These are phyloP conservation scores for Pseudobourletiella spinata DNA, from an alignment of 1,140 invertebrate genomes.

Conservation along the genomic window DNA sequence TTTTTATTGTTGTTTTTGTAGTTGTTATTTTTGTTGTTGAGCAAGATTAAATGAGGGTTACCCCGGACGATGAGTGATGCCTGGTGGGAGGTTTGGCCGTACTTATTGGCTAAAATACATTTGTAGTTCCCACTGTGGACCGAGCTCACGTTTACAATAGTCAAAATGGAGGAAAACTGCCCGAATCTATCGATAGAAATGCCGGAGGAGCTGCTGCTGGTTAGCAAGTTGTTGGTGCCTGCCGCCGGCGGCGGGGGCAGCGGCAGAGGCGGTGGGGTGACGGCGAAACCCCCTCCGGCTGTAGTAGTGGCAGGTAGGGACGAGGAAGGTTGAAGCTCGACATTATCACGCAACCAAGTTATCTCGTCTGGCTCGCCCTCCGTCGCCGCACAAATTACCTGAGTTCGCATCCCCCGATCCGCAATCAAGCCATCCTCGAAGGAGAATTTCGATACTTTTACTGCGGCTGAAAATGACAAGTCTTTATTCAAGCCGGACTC, in stretches of 20 bases:
- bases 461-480: not conserved
- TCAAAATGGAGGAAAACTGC: constrained; percentile 50
- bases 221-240: not conserved
- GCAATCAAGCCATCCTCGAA: constrained; percentile 46
- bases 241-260: not conserved
- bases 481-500: too few relatives aligned
- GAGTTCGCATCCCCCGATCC: constrained; percentile 52
- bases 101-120: constrained; percentile 44
- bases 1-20: constrained; percentile 8
- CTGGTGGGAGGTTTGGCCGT: constrained; percentile 51
- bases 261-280: too few relatives aligned
- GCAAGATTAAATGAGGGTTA: constrained; percentile 34
- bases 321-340: constrained; percentile 37
- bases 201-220: not conserved
- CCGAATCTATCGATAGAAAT: constrained; percentile 16
- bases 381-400: constrained; percentile 54
- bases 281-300: not conserved
- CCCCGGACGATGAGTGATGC: constrained; percentile 54
- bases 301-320: not conserved
- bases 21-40: too few relatives aligned
- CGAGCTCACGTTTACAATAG: constrained; percentile 32
- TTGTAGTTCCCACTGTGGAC: constrained; percentile 41
- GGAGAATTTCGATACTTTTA: constrained; percentile 46
- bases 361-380: constrained; percentile 51
- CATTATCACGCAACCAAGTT: constrained; percentile 51